These are phyloP conservation scores for Sphenodon punctatus DNA, from an alignment of 2,797 vertebrate genomes.

Conservation along the genomic window DNA sequence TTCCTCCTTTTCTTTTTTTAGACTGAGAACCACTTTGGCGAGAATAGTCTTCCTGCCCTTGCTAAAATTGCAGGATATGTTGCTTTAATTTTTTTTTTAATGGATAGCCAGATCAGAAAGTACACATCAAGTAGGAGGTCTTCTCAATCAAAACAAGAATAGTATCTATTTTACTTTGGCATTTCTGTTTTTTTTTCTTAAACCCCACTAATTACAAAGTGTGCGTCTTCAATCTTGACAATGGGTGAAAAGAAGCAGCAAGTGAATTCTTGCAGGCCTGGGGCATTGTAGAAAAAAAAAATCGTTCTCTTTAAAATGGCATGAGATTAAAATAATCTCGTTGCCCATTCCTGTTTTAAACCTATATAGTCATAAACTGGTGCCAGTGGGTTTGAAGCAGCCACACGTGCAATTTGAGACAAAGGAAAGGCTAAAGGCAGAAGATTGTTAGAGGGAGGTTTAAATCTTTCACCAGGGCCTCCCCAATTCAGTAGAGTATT, in stretches of 20 bases:
- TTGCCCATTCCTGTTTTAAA: rapidly evolving
- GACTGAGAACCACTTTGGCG: not conserved
- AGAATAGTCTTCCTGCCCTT: not conserved
- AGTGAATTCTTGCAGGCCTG: slow-evolving; percentile 31
- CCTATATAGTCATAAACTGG: not conserved
- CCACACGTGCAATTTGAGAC: rapidly evolving
- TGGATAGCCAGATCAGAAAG: not conserved
- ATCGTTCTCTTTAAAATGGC: slow-evolving; percentile 30
- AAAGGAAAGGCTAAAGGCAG: not conserved
- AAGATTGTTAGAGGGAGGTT: not conserved
- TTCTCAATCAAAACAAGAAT: slow-evolving; percentile 33
- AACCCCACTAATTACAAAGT: slow-evolving; percentile 45
- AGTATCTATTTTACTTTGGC: slow-evolving; percentile 36
- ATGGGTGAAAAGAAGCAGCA: not conserved
- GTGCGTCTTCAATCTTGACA: slow-evolving; percentile 23
- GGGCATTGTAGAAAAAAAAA: slow-evolving; percentile 13
- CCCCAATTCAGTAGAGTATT: not conserved
- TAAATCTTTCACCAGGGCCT: not conserved
- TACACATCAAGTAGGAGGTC: not conserved
- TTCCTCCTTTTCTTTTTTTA: not conserved
- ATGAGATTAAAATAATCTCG: slow-evolving; percentile 28
- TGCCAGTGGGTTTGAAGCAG: not conserved
- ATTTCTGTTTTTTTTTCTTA: not conserved
- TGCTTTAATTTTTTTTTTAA: not conserved
- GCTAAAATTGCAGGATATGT: slow-evolving; percentile 21